Evolutionary conservation across 2,888 invertebrate genomes (phyloP).

Genomic region (Plebejus anna): DNA sequence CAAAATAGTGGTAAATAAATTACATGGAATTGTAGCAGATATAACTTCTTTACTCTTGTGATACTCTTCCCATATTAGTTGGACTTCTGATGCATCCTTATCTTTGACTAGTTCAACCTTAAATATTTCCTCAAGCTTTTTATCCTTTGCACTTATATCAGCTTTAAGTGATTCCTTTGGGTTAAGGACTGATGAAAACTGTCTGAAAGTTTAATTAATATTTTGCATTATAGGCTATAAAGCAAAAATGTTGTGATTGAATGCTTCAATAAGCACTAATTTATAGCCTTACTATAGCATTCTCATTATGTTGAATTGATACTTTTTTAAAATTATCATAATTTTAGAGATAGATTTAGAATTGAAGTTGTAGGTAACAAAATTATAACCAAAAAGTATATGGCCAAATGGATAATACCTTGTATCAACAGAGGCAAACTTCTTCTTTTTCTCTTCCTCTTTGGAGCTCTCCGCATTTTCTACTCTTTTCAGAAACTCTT

Average conservation of each 20-base stretch:
- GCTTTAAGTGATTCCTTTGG: conserved; percentile 76
- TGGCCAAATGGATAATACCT: conserved; percentile 45
- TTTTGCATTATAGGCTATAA: no score
- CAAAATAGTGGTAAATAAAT: conserved; percentile 80
- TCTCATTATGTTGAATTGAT: no score
- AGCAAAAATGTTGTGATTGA: no score
- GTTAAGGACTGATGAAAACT: conserved; percentile 82
- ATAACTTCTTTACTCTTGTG: conserved; percentile 88
- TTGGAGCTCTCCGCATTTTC: conserved; percentile 71
- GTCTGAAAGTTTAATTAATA: conserved; percentile 51
- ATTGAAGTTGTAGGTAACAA: background rate
- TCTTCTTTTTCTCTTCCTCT: conserved; percentile 55
- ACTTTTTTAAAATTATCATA: no score
- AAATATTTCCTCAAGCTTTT: conserved; percentile 85
- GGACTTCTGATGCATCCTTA: conserved; percentile 85
- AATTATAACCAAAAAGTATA: background rate
- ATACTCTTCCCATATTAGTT: conserved; percentile 88
- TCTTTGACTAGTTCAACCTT: conserved; percentile 87
- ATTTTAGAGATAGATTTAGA: no score
- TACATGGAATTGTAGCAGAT: conserved; percentile 84
- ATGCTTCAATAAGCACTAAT: no score
- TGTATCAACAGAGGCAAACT: conserved; percentile 62
- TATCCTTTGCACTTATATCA: conserved; percentile 48
- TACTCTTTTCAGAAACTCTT: conserved; percentile 84
- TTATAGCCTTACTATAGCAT: no score